Evolutionary conservation across 2,797 vertebrate species (phyloP).

Genomic region (Enteromius trimaculatus): DNA sequence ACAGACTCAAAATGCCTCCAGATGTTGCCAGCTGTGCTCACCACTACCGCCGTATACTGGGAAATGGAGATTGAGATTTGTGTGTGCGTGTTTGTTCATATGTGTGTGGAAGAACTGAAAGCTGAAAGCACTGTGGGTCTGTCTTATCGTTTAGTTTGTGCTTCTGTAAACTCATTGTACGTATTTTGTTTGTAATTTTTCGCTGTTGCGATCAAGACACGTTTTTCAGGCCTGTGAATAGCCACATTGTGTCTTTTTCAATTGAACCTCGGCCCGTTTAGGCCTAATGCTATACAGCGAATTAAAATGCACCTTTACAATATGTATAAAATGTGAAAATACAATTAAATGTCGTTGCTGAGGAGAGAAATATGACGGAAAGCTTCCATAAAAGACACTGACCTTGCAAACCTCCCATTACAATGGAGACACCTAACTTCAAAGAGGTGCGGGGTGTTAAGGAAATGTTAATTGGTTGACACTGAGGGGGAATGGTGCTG

Average conservation of each 20-base stretch:
- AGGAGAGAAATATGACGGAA: slow-evolving; percentile 65
- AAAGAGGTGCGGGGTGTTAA: slow-evolving; percentile 58
- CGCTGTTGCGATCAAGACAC: slow-evolving; percentile 33
- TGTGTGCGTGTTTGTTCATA: not conserved
- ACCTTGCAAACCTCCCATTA: slow-evolving; percentile 66
- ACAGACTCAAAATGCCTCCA: slow-evolving; percentile 84
- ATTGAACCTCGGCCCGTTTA: slow-evolving; percentile 47
- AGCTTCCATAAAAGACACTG: slow-evolving; percentile 67
- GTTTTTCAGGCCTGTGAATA: slow-evolving; percentile 53
- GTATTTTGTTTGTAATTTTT: slow-evolving; percentile 35
- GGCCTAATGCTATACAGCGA: slow-evolving; percentile 43
- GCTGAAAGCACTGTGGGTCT: slow-evolving; percentile 68
- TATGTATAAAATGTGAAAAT: slow-evolving; percentile 60
- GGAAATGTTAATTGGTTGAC: slow-evolving; percentile 70
- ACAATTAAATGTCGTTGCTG: slow-evolving; percentile 49
- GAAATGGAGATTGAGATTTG: slow-evolving; percentile 58
- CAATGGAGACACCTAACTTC: slow-evolving; percentile 58
- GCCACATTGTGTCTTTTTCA: slow-evolving; percentile 58
- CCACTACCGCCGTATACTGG: slow-evolving; percentile 75
- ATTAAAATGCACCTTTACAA: slow-evolving; percentile 57
- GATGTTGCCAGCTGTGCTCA: slow-evolving; percentile 82
- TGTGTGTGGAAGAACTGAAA: slow-evolving; percentile 43
- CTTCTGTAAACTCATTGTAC: slow-evolving; percentile 36
- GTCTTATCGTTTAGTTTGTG: slow-evolving; percentile 60
- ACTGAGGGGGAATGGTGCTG: slow-evolving; percentile 57